phyloP scores from a whole-genome alignment of 1,140 invertebrate genomes.

The Drusus annulatus region DNA sequence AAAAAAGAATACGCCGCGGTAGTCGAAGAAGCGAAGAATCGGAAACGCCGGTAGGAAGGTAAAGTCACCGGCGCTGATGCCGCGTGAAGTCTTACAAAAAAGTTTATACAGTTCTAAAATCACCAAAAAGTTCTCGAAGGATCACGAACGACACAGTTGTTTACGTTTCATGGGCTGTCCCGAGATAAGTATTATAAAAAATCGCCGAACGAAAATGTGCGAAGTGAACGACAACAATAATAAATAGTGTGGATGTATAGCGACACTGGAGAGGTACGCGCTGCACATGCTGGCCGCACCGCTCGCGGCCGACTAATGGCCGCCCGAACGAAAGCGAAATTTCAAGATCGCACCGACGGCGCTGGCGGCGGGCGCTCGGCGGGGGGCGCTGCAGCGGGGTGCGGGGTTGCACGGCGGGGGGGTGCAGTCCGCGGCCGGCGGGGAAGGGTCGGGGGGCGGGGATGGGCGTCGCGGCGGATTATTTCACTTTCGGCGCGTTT shows the following conservation, averaged over 20 bases:
- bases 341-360: conserved; percentile 71
- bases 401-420: conserved; percentile 52
- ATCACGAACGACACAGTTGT: conserved; percentile 11
- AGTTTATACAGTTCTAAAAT: conserved; percentile 27
- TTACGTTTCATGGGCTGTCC: conserved; percentile 5
- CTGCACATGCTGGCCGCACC: conserved; percentile 68
- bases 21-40: neutral
- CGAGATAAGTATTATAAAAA: conserved; percentile 11
- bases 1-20: conserved; percentile 9
- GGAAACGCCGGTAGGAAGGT: neutral
- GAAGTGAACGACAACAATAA: conserved; percentile 40
- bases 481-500: conserved; percentile 58
- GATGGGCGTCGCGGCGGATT: conserved; percentile 42
- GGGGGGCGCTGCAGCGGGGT: conserved; percentile 49
- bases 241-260: conserved; percentile 33
- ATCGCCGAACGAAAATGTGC: conserved; percentile 3
- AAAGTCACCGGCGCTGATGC: conserved; percentile 58
- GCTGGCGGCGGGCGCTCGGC: conserved; percentile 61
- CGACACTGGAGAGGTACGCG: conserved; percentile 41
- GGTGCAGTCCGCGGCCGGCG: conserved; percentile 28
- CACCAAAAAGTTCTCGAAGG: neutral
- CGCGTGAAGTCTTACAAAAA: conserved; percentile 64
- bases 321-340: conserved; percentile 72
- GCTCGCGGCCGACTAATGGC: conserved; percentile 72
- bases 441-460: no score